Evolutionary conservation across 2,113 vertebrate species (phyloP).

Genomic region (Prinia subflava): DNA sequence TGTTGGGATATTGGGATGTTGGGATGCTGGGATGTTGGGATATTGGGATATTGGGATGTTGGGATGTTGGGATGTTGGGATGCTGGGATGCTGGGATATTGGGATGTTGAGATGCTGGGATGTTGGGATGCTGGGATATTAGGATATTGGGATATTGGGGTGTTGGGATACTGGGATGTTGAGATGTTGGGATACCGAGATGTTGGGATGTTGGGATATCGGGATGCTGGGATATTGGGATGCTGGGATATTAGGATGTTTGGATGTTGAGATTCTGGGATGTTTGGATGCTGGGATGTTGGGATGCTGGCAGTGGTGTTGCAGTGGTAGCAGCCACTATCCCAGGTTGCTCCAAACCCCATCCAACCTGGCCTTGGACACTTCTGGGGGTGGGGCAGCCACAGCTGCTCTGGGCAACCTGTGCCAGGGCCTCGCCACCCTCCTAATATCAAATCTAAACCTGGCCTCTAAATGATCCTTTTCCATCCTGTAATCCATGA

Average conservation of each 20-base stretch:
- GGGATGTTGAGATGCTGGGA: rapidly evolving
- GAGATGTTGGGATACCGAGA: no score
- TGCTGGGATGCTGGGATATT: rapidly evolving
- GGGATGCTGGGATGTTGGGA: not conserved
- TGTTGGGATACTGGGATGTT: no score
- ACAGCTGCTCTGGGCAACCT: not conserved
- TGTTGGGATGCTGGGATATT: rapidly evolving
- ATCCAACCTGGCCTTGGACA: not conserved
- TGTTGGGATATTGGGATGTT: not conserved
- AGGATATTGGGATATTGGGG: rapidly evolving
- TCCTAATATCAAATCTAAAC: not conserved
- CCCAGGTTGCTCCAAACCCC: not conserved
- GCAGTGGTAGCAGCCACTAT: not conserved
- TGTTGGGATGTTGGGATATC: no score
- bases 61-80: not conserved
- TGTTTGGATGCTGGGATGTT: not conserved
- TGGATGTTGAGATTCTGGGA: no score
- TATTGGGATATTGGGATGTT: not conserved
- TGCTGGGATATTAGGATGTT: no score
- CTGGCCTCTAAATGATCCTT: not conserved
- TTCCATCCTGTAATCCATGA: not conserved
- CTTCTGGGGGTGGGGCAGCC: not conserved
- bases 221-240: no score
- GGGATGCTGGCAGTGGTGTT: not conserved
- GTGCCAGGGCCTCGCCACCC: not conserved